Percentiles rank a stretch among this genome's conserved stretches.
Evolutionary conservation across 2,797 vertebrate species (phyloP).

Genomic region (Pelodytes ibericus): DNA sequence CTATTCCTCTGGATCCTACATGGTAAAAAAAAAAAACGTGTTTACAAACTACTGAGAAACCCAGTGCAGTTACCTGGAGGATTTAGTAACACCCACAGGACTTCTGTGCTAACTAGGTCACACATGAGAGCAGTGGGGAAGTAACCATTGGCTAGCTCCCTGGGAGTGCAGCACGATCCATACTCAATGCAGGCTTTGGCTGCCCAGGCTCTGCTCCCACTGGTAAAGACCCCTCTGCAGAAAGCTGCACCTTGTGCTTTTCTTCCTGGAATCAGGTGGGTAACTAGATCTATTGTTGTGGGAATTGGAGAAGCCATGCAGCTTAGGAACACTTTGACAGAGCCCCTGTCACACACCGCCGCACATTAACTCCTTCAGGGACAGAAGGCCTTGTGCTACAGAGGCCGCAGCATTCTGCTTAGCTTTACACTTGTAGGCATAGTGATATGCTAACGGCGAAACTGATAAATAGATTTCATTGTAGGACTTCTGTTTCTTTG

Average conservation of each 20-base stretch:
- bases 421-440: too few species aligned
- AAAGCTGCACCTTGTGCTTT: conserved; percentile 1
- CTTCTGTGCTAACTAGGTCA: conserved; percentile 46
- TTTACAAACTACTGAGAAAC: conserved; percentile 45
- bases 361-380: not conserved
- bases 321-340: not conserved
- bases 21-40: conserved; percentile 35
- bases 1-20: conserved; percentile 8
- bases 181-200: not conserved
- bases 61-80: conserved; percentile 37
- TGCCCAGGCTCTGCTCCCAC: conserved; percentile 8
- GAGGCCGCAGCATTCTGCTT: not conserved
- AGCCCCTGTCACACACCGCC: not conserved
- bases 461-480: too few species aligned
- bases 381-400: not conserved
- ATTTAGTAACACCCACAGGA: conserved; percentile 42
- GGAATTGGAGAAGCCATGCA: not conserved
- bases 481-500: too few species aligned
- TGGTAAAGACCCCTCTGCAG: not conserved
- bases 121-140: conserved; percentile 30
- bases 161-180: conserved; percentile 2
- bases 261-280: conserved; percentile 20
- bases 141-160: conserved; percentile 10
- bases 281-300: conserved; percentile 5
- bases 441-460: too few species aligned